A percentile compares a stretch with the other conserved stretches of the same genome.
These are phyloP conservation scores for Pteromalus puparum DNA, from an alignment of 1,140 invertebrate species.

Conservation along the genomic window DNA sequence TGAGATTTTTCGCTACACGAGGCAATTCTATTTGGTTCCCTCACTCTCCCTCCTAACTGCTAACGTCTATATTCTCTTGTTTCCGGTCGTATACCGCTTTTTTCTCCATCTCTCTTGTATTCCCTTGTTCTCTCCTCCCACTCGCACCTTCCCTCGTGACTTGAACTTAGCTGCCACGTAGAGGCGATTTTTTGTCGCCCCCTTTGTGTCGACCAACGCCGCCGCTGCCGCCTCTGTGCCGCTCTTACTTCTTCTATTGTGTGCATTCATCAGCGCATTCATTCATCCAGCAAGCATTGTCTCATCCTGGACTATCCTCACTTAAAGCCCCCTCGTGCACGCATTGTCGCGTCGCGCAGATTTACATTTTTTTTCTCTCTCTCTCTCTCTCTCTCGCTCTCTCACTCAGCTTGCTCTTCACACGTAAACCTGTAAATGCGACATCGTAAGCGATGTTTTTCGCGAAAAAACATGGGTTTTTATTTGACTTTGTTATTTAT, in stretches of 20 bases:
- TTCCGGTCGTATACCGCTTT: conserved; percentile 27
- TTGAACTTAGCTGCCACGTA: conserved; percentile 62
- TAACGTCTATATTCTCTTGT: conserved; percentile 46
- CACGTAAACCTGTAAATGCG: not conserved
- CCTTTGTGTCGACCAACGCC: conserved; percentile 66
- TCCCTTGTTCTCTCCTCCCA: conserved; percentile 43
- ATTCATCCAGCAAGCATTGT: conserved; percentile 72
- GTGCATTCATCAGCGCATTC: conserved; percentile 73
- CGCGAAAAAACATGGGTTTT: too few species aligned
- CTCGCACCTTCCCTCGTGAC: conserved; percentile 51
- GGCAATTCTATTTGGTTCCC: conserved; percentile 45
- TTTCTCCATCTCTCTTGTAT: conserved; percentile 42
- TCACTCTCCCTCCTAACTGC: conserved; percentile 47
- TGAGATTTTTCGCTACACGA: conserved; percentile 12
- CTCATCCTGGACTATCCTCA: conserved; percentile 65
- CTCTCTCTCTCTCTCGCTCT: not conserved
- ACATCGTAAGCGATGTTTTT: too few species aligned
- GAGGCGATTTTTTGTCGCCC: conserved; percentile 70
- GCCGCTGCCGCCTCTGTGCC: conserved; percentile 24
- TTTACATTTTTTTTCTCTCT: conserved; percentile 29
- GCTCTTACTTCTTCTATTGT: conserved; percentile 67
- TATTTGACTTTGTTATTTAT: too few species aligned
- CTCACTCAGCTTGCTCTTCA: not conserved
- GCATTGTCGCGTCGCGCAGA: conserved; percentile 56
- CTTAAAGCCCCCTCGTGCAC: conserved; percentile 63